Evolutionary conservation across 2,888 invertebrate species (phyloP).

Genomic region (Pyrgus malvae): DNA sequence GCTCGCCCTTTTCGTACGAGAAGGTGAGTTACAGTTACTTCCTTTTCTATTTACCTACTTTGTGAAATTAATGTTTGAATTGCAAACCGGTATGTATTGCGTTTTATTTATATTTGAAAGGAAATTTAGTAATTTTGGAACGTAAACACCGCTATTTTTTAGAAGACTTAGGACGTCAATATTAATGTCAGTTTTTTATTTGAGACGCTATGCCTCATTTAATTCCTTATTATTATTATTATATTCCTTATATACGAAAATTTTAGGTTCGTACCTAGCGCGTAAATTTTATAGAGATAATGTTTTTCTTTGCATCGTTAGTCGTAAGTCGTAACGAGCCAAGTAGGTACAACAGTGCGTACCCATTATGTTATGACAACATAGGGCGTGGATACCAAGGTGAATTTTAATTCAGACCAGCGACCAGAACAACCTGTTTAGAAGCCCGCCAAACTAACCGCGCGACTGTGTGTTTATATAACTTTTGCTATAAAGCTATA

Average conservation of each 20-base stretch:
- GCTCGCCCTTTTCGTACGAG: constrained; percentile 60
- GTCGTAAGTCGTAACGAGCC: neutral
- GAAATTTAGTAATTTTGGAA: too few species aligned
- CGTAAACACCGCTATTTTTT: too few species aligned
- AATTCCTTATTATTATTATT: too few species aligned
- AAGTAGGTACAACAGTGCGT: neutral
- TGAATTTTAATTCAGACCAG: constrained; percentile 35
- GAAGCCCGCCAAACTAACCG: constrained; percentile 33
- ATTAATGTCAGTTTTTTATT: too few species aligned
- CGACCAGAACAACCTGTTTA: constrained; percentile 45
- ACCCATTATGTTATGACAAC: constrained; percentile 27
- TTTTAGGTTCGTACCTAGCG: too few species aligned
- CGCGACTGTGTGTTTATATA: constrained; percentile 3
- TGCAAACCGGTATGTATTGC: neutral
- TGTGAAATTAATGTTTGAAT: neutral
- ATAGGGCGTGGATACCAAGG: constrained; percentile 29
- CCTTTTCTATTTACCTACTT: neutral
- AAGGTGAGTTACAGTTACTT: constrained; percentile 52
- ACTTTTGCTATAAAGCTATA: neutral
- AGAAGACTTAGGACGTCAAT: too few species aligned
- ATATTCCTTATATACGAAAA: too few species aligned
- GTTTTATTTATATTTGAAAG: too few species aligned
- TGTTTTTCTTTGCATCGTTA: neutral
- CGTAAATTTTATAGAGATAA: too few species aligned
- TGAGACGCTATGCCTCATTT: too few species aligned